phyloP scores from a whole-genome alignment of 2,797 vertebrate genomes.

The Cynopterus sphinx region DNA sequence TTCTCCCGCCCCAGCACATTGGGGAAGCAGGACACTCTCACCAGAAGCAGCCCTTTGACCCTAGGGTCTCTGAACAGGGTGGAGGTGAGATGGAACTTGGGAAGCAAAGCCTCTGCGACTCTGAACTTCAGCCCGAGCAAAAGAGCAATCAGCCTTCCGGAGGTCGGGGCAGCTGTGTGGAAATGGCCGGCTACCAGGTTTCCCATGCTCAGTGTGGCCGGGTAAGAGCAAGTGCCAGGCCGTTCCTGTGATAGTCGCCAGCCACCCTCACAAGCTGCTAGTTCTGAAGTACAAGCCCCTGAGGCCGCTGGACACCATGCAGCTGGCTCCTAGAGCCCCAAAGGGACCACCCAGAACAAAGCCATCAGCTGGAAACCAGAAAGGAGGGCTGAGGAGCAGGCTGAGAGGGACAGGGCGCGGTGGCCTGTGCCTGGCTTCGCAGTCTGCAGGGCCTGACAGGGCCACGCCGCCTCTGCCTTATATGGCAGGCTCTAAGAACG shows the following conservation, averaged over 20 bases:
- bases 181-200: too few species aligned
- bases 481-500: neutral
- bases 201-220: neutral
- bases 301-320: fast-evolving
- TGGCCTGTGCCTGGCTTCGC: neutral
- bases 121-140: neutral
- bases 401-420: neutral
- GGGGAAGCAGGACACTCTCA: too few species aligned
- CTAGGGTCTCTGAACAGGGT: neutral
- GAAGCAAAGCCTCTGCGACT: neutral
- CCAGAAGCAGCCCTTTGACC: neutral
- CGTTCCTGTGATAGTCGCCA: neutral
- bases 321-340: neutral
- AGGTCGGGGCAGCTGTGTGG: neutral
- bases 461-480: neutral
- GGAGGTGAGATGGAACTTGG: neutral
- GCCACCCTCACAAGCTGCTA: neutral
- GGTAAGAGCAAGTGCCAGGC: neutral
- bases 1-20: fast-evolving
- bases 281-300: neutral
- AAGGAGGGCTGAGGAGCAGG: neutral
- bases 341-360: neutral
- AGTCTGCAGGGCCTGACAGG: neutral
- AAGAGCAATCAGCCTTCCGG: neutral
- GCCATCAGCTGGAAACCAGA: neutral